Evolutionary conservation across 1,140 invertebrate species (phyloP).

Genomic region (Drosophila kurseongensis): DNA sequence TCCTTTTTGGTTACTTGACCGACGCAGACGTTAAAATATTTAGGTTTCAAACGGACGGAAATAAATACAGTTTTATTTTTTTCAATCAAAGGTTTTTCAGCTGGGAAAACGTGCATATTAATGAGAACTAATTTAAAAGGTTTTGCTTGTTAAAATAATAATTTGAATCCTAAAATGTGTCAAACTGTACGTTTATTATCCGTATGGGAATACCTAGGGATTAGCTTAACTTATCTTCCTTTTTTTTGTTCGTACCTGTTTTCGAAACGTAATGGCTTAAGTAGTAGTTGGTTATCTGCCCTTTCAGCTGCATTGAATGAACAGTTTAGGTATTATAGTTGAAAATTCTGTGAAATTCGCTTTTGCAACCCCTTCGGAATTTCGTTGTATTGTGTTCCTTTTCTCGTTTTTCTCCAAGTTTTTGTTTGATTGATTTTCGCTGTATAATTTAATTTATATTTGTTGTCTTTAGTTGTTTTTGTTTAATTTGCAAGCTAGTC

Average conservation of each 20-base stretch:
- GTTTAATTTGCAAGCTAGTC: slow-evolving; percentile 52
- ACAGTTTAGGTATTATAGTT: neutral
- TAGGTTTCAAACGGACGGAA: neutral
- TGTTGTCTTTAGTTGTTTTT: slow-evolving; percentile 33
- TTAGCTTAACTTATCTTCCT: slow-evolving; percentile 19
- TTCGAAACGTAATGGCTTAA: slow-evolving; percentile 3
- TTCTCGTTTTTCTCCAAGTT: slow-evolving; percentile 3
- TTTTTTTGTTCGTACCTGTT: neutral
- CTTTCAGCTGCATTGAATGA: slow-evolving; percentile 1
- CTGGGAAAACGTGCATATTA: too few relatives aligned
- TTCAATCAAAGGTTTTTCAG: too few relatives aligned
- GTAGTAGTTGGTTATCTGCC: neutral
- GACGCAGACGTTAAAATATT: neutral
- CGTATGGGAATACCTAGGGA: neutral
- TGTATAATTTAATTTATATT: slow-evolving; percentile 24
- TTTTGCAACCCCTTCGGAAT: neutral
- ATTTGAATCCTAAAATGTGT: too few relatives aligned
- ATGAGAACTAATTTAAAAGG: too few relatives aligned
- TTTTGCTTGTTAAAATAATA: too few relatives aligned
- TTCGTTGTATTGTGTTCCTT: slow-evolving; percentile 2
- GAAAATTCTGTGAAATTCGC: neutral
- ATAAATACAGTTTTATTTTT: neutral
- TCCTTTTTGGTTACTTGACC: neutral
- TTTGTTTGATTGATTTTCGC: slow-evolving; percentile 26
- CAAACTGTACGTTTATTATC: neutral